Conservation (phyloP, 2,888 invertebrate species). For the Drosophila paranaensis region DNA sequence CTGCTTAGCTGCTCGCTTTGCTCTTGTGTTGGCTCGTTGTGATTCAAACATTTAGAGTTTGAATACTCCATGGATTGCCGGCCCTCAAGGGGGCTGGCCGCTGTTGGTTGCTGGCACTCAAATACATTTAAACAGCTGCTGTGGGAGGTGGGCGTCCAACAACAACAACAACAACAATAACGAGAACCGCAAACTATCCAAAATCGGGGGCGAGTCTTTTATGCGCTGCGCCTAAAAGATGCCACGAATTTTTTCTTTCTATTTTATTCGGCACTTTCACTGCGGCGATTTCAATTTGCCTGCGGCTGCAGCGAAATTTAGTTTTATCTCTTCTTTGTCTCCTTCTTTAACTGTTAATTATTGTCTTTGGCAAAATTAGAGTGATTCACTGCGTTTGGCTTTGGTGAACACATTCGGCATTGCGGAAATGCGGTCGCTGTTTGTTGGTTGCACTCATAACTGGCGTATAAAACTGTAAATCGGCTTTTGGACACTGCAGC, state of each 20-base stretch:
- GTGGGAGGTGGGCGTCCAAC: constrained; percentile 39
- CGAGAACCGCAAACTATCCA: constrained; percentile 14
- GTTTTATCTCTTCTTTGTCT: constrained; percentile 4
- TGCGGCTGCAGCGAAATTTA: constrained; percentile 21
- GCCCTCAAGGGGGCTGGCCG: constrained; percentile 85
- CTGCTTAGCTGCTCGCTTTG: constrained; percentile 59
- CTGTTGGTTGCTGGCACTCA: constrained; percentile 82
- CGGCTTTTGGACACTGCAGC: constrained; percentile 78
- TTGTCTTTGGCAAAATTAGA: constrained; percentile 9
- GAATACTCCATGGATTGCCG: constrained; percentile 85
- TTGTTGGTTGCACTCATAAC: constrained; percentile 77
- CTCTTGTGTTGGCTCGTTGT: constrained; percentile 42
- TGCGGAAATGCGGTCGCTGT: constrained; percentile 73
- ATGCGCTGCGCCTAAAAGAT: constrained; percentile 77
- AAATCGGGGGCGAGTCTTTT: constrained; percentile 47
- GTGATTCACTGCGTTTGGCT: constrained; percentile 14
- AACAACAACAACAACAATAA: constrained; percentile 25
- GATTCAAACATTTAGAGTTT: constrained; percentile 82
- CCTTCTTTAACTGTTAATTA: constrained; percentile 1
- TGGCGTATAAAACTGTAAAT: constrained; percentile 78
- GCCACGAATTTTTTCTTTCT: constrained; percentile 51
- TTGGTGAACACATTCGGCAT: constrained; percentile 44
- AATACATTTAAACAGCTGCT: constrained; percentile 84
- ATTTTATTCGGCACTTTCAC: constrained; percentile 52
- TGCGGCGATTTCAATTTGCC: constrained; percentile 29